A percentile compares a stretch with the other conserved stretches of the same genome.
phyloP scores from a whole-genome alignment of 2,888 invertebrate genomes.

The Drosophila rubida region DNA sequence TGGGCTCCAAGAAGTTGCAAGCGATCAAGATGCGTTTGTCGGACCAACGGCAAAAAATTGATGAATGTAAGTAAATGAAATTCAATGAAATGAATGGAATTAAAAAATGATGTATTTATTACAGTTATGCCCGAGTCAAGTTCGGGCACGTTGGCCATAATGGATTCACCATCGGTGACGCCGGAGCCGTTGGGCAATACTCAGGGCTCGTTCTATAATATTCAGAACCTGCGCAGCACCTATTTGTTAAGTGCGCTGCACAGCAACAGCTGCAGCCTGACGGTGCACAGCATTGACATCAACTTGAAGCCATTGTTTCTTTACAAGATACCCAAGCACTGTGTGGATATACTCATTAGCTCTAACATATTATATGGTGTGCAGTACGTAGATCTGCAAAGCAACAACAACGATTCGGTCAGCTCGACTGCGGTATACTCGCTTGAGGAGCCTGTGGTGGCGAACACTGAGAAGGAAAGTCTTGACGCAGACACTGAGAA shows the following conservation, averaged over 20 bases:
- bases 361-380: constrained; percentile 89
- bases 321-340: constrained; percentile 88
- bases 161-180: constrained; percentile 83
- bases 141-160: constrained; percentile 82
- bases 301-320: constrained; percentile 89
- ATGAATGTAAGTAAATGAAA: constrained; percentile 82
- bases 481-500: constrained; percentile 73
- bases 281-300: constrained; percentile 88
- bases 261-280: constrained; percentile 82
- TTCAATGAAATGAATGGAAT: neutral
- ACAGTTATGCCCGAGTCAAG: constrained; percentile 82
- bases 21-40: constrained; percentile 88
- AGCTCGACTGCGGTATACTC: constrained; percentile 45
- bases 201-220: constrained; percentile 83
- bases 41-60: constrained; percentile 83
- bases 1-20: constrained; percentile 89
- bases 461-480: constrained; percentile 72
- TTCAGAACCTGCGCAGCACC: constrained; percentile 84
- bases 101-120: constrained; percentile 37
- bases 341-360: constrained; percentile 88
- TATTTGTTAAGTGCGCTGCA: constrained; percentile 84
- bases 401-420: constrained; percentile 44
- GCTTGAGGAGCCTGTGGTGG: constrained; percentile 56
- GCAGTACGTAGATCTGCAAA: constrained; percentile 85
- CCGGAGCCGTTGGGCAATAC: constrained; percentile 84